Conservation (phyloP, 2,888 invertebrate genomes). For the Dryobotodes eremita region DNA sequence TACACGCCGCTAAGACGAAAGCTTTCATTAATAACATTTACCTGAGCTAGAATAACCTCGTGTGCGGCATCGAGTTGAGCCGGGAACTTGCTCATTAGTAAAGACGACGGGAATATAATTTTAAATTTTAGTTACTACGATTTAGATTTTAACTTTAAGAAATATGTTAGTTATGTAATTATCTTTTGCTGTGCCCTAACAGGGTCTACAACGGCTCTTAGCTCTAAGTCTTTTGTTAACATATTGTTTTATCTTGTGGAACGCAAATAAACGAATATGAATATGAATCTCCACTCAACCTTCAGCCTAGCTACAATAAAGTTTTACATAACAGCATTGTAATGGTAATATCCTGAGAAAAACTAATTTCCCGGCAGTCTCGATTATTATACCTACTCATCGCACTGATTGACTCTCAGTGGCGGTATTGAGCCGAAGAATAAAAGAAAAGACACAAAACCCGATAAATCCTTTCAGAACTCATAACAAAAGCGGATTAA, state of each 20-base stretch:
- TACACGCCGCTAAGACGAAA: conserved; percentile 72
- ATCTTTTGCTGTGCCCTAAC: no score
- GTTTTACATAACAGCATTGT: neutral
- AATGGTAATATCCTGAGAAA: conserved; percentile 24
- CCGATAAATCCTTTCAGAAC: conserved; percentile 80
- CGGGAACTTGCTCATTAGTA: conserved; percentile 42
- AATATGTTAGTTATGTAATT: no score
- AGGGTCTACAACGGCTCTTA: no score
- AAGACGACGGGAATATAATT: conserved; percentile 5
- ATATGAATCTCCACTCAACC: neutral
- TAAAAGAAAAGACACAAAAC: conserved; percentile 76
- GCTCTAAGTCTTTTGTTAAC: no score
- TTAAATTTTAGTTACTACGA: no score
- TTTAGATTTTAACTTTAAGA: no score
- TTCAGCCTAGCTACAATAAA: neutral
- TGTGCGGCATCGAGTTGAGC: conserved; percentile 34
- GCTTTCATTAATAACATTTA: conserved; percentile 71
- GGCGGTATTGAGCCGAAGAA: conserved; percentile 72
- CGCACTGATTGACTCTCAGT: conserved; percentile 67
- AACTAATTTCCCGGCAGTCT: conserved; percentile 28
- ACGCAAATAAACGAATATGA: no score
- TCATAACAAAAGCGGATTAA: conserved; percentile 85
- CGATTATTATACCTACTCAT: conserved; percentile 45
- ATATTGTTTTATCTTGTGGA: no score
- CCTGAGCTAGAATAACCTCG: conserved; percentile 43